Base-by-base conservation (phyloP, 2,797 vertebrate genomes). In the Megalops cyprinoides region DNA sequence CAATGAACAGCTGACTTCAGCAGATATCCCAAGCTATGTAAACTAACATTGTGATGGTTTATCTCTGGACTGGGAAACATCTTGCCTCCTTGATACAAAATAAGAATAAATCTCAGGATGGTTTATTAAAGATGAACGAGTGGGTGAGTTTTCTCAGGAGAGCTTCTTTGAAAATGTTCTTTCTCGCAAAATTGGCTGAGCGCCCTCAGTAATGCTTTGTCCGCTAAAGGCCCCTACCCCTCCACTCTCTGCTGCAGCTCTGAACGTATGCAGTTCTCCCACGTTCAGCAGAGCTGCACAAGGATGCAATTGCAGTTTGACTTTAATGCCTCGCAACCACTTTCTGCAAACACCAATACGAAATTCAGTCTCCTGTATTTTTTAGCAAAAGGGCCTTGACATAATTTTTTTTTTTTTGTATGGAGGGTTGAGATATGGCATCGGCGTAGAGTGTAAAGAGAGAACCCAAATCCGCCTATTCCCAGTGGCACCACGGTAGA, bases 41-140 rank as follows among this genome's bases (percentile, higher is more conserved):
- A n/a, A 71, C 37, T 44, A 44, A 71, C 39, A 71, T 71, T 71
- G 39, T 42, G 37, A 71, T 44, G 39, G 39, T 71, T 71, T 65
- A 37, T 65, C n/a, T 37, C 37, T 65, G 62, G 31, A 15, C 28
- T 12, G 8, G 2, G 37, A 37, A 44, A 71, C 39, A 0, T 42
- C 3, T 8, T 34, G 44, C 39, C 44, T 71, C 39, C 67, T 71
- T 71, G 39, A 44, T 67, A 4, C 18, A 5, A 20, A 65, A 65
- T 34, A 44, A 23, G 31, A 67, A n/a, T 18, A 14, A 18, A 28
- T 67, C 10, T 12, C 9, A 31, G 28, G 58, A 12, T 34, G 1
- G 28, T 62, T 62, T 62, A 3, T 18, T 67, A 67, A 20, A 67
- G 31, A 31, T 6, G 62, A 18, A 15, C 18, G 14, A 4, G 14